Base-by-base conservation (phyloP, 2,888 invertebrate species). In the Diachrysia chrysitis region DNA sequence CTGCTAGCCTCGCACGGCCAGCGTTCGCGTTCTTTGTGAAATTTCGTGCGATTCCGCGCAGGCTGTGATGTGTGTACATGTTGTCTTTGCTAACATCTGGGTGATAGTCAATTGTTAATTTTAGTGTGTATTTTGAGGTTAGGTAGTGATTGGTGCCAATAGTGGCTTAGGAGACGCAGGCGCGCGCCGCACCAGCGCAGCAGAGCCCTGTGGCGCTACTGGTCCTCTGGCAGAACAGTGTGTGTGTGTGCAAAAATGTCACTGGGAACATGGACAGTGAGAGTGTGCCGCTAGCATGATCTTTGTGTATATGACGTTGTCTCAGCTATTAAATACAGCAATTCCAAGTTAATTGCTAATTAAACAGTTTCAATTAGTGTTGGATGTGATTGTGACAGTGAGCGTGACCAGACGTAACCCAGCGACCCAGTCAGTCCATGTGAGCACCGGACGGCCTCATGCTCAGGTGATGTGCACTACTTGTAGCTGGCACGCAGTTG, bases 71-170 rank as follows among this genome's bases (percentile, higher is more conserved):
- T 83, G 82, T 85, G 78, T 86, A 84, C 76, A 72, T 78, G 78
- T 84, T 83, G 83, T 83, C 83, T 88, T 90, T 87, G 83, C 87
- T 90, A 92, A 93, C 93, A 93, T 92, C 92, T 93, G 92, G 91
- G 89, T 91, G 90, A 86, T 89, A 86, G 89, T 89, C 88, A 87
- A 85, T 92, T 87, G 86, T 88, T 86, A 78, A 85, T 89, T 89
- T 90, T 88, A 85, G 88, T 91, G 88, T 88, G 85, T 84, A 87
- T 90, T 95, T 95, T 95, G 94, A 95, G 95, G 95, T 95, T 95
- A 95, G 90, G 88, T 90, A 85, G 91, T 87, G 89, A 89, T 89
- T 89, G 84, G 83, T 85, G 86, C 83, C 82, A 81, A 71, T 79
- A 83, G 83, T 83, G 85, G 81, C 59, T 58, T 66, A 78, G 77